These are phyloP conservation scores for Molossus molossus DNA, from an alignment of 2,797 vertebrate species.

Conservation along the genomic window DNA sequence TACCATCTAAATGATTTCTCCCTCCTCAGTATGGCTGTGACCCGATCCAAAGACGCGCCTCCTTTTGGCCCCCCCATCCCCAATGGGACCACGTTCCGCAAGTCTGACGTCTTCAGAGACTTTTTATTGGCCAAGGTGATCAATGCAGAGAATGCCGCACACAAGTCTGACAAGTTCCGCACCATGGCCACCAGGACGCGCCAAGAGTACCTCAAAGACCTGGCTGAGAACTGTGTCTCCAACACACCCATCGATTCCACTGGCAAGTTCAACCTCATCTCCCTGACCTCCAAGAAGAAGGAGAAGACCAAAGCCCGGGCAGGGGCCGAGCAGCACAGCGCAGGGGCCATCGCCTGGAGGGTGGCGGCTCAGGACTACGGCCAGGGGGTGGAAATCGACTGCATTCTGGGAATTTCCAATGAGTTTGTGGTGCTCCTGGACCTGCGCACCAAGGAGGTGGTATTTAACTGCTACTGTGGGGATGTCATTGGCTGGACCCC, in stretches of 20 bases:
- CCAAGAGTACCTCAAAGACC: constrained; percentile 96
- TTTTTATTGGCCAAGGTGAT: constrained; percentile 97
- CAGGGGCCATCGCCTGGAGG: constrained; percentile 94
- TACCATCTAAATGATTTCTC: constrained; percentile 57
- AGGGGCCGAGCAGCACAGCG: constrained; percentile 92
- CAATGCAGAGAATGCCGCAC: constrained; percentile 95
- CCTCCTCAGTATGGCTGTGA: constrained; percentile 94
- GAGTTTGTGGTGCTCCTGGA: constrained; percentile 94
- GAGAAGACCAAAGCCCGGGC: constrained; percentile 93
- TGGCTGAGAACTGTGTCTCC: constrained; percentile 95
- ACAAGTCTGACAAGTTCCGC: constrained; percentile 98
- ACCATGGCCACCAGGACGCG: constrained; percentile 97
- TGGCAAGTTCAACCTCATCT: constrained; percentile 96
- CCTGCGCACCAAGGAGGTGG: constrained; percentile 94
- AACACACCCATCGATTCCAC: constrained; percentile 93
- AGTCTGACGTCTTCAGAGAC: constrained; percentile 94
- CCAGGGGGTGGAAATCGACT: constrained; percentile 90
- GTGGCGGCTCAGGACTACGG: constrained; percentile 94
- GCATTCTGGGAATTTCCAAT: constrained; percentile 93
- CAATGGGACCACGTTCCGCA: constrained; percentile 92
- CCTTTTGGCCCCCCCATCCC: constrained; percentile 96
- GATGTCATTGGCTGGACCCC: constrained; percentile 97
- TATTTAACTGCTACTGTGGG: constrained; percentile 96
- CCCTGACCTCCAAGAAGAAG: constrained; percentile 94
- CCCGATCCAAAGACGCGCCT: constrained; percentile 97